Evolutionary conservation across 2,888 invertebrate genomes (phyloP).

Genomic region (Leptinotarsa tumamoca): DNA sequence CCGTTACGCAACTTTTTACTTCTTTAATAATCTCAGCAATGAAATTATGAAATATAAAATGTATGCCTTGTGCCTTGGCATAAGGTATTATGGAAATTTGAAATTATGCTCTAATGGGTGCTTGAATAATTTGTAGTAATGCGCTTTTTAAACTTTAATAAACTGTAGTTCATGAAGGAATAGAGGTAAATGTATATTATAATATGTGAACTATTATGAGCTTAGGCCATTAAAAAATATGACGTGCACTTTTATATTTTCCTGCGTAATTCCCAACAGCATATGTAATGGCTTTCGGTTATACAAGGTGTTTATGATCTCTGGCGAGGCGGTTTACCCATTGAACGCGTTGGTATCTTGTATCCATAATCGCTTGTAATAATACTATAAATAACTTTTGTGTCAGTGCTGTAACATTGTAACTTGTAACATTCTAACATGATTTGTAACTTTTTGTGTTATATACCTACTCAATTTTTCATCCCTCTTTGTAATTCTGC

Average conservation of each 20-base stretch:
- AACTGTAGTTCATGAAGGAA: constrained; percentile 7
- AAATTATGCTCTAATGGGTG: constrained; percentile 16
- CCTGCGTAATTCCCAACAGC: not conserved
- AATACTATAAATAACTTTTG: too few relatives aligned
- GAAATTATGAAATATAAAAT: constrained; percentile 10
- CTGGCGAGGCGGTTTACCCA: not conserved
- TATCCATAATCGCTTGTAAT: too few relatives aligned
- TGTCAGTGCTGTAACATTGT: too few relatives aligned
- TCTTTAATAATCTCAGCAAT: not conserved
- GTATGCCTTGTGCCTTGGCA: not conserved
- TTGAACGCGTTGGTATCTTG: too few relatives aligned
- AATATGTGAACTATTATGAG: not conserved
- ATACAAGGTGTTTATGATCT: not conserved
- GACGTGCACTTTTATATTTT: not conserved
- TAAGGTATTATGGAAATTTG: constrained; percentile 7
- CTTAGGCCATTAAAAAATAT: not conserved
- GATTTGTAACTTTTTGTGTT: too few relatives aligned
- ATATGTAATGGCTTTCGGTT: not conserved
- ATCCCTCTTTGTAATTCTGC: too few relatives aligned
- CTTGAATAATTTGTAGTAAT: constrained; percentile 11
- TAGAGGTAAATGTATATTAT: constrained; percentile 10
- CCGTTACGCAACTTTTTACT: not conserved
- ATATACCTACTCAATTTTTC: too few relatives aligned
- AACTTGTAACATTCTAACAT: too few relatives aligned
- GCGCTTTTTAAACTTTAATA: constrained; percentile 9